Evolutionary conservation across 92 coral and sea anemone species (phyloP).

Genomic region (Zoanthus solanderi): DNA sequence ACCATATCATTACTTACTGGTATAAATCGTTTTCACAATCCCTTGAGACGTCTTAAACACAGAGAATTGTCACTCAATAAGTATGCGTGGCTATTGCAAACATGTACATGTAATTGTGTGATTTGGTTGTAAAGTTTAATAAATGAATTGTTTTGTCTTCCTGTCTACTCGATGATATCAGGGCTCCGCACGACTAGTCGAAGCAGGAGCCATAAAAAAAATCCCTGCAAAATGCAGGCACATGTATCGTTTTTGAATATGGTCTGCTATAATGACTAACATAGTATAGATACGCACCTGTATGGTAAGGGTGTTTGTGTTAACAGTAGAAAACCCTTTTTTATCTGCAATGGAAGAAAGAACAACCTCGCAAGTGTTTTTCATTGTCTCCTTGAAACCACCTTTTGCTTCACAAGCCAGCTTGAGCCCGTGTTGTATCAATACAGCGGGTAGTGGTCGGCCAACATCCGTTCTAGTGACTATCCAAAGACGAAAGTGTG

Average conservation of each 20-base stretch:
- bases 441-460: slow-evolving; percentile 81
- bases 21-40: too few species aligned
- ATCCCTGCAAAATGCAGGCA: neutral
- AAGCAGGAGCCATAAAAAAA: neutral
- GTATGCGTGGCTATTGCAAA: too few species aligned
- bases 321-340: slow-evolving; percentile 54
- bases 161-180: too few species aligned
- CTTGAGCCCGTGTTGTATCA: slow-evolving; percentile 91
- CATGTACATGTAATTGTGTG: too few species aligned
- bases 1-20: too few species aligned
- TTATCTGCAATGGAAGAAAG: slow-evolving; percentile 67
- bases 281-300: slow-evolving; percentile 54
- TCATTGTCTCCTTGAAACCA: slow-evolving; percentile 61
- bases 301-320: slow-evolving; percentile 41
- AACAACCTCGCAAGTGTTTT: slow-evolving; percentile 58
- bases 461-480: slow-evolving; percentile 79
- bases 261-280: too few species aligned
- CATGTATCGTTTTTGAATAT: too few species aligned
- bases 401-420: slow-evolving; percentile 89
- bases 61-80: too few species aligned
- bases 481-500: slow-evolving; percentile 89
- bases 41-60: too few species aligned
- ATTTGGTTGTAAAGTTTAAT: too few species aligned
- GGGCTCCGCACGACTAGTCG: too few species aligned
- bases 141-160: too few species aligned